Evolutionary conservation across 2,797 vertebrate species (phyloP).

Genomic region (Anguilla anguilla): DNA sequence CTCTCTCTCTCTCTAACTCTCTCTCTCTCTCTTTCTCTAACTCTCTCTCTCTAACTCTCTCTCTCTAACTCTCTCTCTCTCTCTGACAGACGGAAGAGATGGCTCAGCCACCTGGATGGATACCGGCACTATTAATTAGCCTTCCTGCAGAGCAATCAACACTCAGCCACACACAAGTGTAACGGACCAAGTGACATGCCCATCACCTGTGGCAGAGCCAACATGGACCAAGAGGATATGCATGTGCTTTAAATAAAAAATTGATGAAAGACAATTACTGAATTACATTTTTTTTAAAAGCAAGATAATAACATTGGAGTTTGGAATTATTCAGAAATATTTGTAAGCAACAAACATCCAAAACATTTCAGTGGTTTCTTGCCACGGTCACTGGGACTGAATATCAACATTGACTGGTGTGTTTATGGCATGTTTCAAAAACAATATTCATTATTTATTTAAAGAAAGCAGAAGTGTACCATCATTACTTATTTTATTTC

Average conservation of each 20-base stretch:
- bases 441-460: neutral
- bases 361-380: neutral
- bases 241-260: neutral
- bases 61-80: too few relatives aligned
- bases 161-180: neutral
- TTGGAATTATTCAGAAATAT: too few relatives aligned
- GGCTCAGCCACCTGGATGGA: slow-evolving; percentile 10
- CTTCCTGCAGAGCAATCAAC: neutral
- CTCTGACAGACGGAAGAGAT: neutral
- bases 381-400: neutral
- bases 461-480: neutral
- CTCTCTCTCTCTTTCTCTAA: neutral
- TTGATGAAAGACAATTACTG: neutral
- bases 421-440: neutral
- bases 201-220: neutral
- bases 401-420: neutral
- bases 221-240: neutral
- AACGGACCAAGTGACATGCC: neutral
- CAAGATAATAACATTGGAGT: neutral
- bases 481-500: neutral
- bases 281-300: neutral
- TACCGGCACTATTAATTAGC: slow-evolving; percentile 22
- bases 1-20: slow-evolving; percentile 4
- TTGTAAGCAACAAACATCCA: neutral
- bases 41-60: neutral